Base-by-base conservation (phyloP, 2,113 vertebrate genomes). In the Lasiurus borealis region DNA sequence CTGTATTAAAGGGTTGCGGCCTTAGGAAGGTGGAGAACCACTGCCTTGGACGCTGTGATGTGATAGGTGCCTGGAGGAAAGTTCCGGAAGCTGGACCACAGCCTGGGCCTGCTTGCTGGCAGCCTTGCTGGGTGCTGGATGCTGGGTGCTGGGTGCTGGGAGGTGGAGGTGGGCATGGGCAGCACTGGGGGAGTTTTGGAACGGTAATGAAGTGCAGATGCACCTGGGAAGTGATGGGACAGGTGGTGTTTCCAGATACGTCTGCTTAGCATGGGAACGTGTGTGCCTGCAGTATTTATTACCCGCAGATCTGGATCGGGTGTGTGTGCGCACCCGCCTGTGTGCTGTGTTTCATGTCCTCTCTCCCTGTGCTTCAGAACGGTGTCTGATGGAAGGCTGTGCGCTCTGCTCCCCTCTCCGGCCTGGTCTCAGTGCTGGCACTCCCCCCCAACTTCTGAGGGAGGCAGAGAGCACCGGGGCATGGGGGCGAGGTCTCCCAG, bases 331-430 rank as follows among this genome's bases (percentile, higher is more conserved):
- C n/a, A n/a, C n/a, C n/a, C n/a, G n/a, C n/a, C n/a, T n/a, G n/a
- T n/a, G n/a, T n/a, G n/a, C n/a, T n/a, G n/a, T 82, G 48, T 96
- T 92, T 94, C 85, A 72, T 93, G 92, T 92, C 36, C 54, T 94
- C 16, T 81, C 81, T 31, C 16, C 14, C 68, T 68, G 8, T 78
- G 40, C 7, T n/a, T n/a, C n/a, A 82, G 13, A 88, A 73, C 12
- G 69, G 72, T 95, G 36, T 48, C 12, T 59, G 18, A 77, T 94
- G 72, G 72, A 80, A 96, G 59, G 48, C 80, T 87, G 12, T 46
- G 50, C 83, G 44, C 64, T 62, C 54, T 95, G 31, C 48, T 94
- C 34, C 59, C 71, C 77, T 92, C 94, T 89, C 46, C 15, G 3
- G 23, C 64, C 44, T 73, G 88, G 52, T 46, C 25, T 75, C 93